phyloP scores from a whole-genome alignment of 2,888 invertebrate genomes.

The Yponomeuta malinellus region DNA sequence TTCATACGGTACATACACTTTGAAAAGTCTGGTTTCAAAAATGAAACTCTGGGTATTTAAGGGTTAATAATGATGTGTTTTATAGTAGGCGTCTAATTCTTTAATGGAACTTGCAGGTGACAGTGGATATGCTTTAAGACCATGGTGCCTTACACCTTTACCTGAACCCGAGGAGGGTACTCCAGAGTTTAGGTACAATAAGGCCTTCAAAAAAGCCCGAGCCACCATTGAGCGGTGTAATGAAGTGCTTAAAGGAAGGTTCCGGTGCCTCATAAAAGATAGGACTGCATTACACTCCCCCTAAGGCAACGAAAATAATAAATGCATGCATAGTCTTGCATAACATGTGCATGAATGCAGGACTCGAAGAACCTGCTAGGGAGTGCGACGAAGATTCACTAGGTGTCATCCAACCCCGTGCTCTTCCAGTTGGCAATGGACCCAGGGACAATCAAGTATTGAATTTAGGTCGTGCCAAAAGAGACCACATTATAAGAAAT shows the following conservation, averaged over 20 bases:
- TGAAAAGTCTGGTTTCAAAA: too few species aligned
- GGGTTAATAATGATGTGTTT: background rate
- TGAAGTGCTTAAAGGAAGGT: background rate
- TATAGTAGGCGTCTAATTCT: background rate
- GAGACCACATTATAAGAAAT: too few species aligned
- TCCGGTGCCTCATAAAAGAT: background rate
- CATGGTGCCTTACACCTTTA: slow-evolving; percentile 9
- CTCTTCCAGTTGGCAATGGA: too few species aligned
- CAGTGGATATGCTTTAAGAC: slow-evolving; percentile 6
- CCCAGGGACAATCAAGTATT: too few species aligned
- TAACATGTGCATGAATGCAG: slow-evolving; percentile 8
- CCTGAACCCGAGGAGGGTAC: slow-evolving; percentile 15
- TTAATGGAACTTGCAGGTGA: background rate
- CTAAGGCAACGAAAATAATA: background rate
- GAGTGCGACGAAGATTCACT: too few species aligned
- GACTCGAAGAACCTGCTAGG: too few species aligned
- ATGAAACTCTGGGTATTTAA: too few species aligned
- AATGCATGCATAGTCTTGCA: background rate
- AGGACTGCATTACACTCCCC: background rate
- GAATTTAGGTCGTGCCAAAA: too few species aligned
- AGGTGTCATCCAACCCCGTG: too few species aligned
- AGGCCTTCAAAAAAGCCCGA: background rate
- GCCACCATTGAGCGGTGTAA: background rate
- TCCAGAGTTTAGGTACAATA: background rate
- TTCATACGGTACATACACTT: too few species aligned